A percentile compares a stretch with the other conserved stretches of the same genome.
Evolutionary conservation across 2,113 vertebrate species (phyloP).

Genomic region (Megaceryle maxima): DNA sequence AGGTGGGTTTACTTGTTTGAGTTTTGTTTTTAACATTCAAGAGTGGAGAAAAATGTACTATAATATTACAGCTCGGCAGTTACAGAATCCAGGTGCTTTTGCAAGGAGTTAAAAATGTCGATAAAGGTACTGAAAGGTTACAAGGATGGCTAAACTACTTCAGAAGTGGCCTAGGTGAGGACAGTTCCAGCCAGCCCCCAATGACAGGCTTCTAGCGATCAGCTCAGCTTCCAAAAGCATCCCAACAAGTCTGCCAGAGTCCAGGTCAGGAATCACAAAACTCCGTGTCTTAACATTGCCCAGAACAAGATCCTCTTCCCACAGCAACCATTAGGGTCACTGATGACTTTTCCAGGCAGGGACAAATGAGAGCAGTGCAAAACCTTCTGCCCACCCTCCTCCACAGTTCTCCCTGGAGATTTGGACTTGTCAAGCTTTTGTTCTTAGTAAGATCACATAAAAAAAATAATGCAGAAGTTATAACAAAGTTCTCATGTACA

Average conservation of each 20-base stretch:
- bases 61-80: neutral
- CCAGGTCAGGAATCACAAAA: neutral
- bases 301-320: slow-evolving; percentile 1
- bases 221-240: neutral
- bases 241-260: neutral
- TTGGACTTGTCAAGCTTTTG: neutral
- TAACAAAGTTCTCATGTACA: neutral
- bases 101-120: neutral
- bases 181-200: neutral
- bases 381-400: neutral
- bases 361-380: neutral
- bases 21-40: neutral
- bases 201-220: neutral
- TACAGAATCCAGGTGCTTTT: neutral
- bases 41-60: neutral
- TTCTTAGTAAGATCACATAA: neutral
- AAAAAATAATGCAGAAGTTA: neutral
- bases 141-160: neutral
- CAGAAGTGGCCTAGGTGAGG: neutral
- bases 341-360: slow-evolving; percentile 28
- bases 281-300: neutral
- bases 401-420: neutral
- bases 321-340: neutral
- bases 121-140: neutral
- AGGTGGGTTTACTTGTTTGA: neutral